Base-by-base conservation (phyloP, 2,888 invertebrate genomes). In the Phragmatobia fuliginosa region DNA sequence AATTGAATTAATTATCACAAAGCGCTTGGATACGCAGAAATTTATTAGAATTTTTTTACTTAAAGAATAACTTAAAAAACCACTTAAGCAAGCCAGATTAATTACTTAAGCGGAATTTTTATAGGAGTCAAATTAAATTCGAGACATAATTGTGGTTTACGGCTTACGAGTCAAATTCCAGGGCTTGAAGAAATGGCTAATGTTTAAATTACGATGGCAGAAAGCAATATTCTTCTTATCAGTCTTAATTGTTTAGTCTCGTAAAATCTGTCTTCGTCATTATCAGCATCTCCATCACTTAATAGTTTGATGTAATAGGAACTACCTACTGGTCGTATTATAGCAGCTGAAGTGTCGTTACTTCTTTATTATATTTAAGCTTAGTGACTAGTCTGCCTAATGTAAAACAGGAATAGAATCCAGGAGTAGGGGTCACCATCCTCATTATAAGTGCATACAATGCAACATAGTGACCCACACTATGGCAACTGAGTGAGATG, bases 81-180 rank as follows among this genome's bases (percentile, higher is more conserved):
- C 83, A 76, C 74, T 73, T 74, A 67, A 76, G 73, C 71, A 62
- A 69, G 67, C 71, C 65, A 73, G 73, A 80, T 82, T 82, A 80
- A 81, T 80, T 78, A 78, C 68, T 76, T 73, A 70, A 78, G 81
- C 75, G 73, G 76, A 66, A 25, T 71, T 78, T 82, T 80, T 80
- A 82, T 80, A 80, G 72, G 65, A 80, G 78, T 73, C 68, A 70
- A 80, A 73, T 81, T 72, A 82, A 73, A 73, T 70, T 69, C 62
- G 31, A 18, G 11, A 28, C 62, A 33, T 31, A 16, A 31, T 66
- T 60, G 21, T 4, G n/a, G 49, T 10, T 71, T 58, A 58, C 8
- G 5, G 16, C 10, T 56, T 28, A 59, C 28, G 25, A 28, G 56
- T 32, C 18, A 2, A 31, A 16, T 33, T 38, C 18, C 38, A n/a